A percentile compares a stretch with the other conserved stretches of the same genome.
These are phyloP conservation scores for Nettapus auritus DNA, from an alignment of 2,113 vertebrate species.

Conservation along the genomic window DNA sequence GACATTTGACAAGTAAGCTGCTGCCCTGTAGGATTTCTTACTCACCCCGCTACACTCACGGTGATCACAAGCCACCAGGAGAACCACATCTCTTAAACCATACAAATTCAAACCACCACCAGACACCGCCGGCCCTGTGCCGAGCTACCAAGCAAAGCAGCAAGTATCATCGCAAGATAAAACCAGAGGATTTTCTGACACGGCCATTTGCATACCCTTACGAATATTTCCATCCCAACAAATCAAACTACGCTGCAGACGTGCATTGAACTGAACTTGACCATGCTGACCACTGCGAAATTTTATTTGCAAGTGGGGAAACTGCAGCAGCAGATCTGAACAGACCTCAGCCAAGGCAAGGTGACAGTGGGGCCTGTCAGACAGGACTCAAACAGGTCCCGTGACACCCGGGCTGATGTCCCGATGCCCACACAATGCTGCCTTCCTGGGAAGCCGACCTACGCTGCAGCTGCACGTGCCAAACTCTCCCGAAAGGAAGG, in stretches of 20 bases:
- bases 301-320: neutral
- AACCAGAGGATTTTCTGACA: neutral
- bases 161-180: neutral
- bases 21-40: neutral
- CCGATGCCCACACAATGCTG: accelerated
- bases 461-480: accelerated
- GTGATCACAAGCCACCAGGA: neutral
- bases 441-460: neutral
- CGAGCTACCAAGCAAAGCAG: neutral
- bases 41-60: neutral
- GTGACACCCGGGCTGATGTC: neutral
- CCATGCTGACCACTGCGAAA: neutral
- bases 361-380: neutral
- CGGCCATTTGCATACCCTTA: neutral
- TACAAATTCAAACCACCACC: neutral
- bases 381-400: neutral
- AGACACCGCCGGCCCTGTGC: neutral
- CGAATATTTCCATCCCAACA: neutral
- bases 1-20: neutral
- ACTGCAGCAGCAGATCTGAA: neutral
- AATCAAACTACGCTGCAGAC: accelerated
- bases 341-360: neutral
- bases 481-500: neutral
- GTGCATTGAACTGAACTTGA: neutral
- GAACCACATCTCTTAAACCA: neutral